Base-by-base conservation (phyloP, 2,113 vertebrate species). In the Malurus melanocephalus region DNA sequence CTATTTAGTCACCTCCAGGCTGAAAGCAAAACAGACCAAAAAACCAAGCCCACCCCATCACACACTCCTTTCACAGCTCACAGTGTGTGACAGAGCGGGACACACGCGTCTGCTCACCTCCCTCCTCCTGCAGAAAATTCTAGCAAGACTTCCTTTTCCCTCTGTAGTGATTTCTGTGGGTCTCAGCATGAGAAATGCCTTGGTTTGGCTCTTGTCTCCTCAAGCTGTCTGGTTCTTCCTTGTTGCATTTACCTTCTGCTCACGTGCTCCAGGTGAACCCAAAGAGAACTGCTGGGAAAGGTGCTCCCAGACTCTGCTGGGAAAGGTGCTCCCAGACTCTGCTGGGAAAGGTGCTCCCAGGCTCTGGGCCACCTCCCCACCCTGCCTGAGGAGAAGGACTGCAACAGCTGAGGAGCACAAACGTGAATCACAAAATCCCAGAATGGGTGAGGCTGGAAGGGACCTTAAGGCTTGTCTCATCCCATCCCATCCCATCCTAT, bases 1-100 rank as follows among this genome's bases (percentile, higher is more conserved):
- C 64, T 48, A 62, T 61, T 43, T 28, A 85, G 59, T 60, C 11
- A 11, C 83, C 93, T 86, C 84, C 72, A 43, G 42, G n/a, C 1
- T 75, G 49, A 46, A 83, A 66, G 77, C 20, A 53, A 93, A 89
- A 55, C 0, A 69, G 72, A 52, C 21, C 52, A 60, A 80, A 43
- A 26, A 27, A 8, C 22, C 43, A 16, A 69, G 40, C 24, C 60
- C 17, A 10, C 43, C 53, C 55, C 43, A 48, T n/a, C 71, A 53
- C n/a, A 24, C 5, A 1, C 56, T 66, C 27, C 45, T 52, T 40
- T 7, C 15, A 16, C n/a, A 59, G 57, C 53, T 65, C 75, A 12
- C 0, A 6, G 60, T 0, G 2, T 14, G 52, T 0, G 5, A 24
- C 8, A 33, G 40, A 38, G 65, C 2, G n/a, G 71, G 74, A 27